Base-by-base conservation (phyloP, 2,113 vertebrate genomes). In the Lynx canadensis region DNA sequence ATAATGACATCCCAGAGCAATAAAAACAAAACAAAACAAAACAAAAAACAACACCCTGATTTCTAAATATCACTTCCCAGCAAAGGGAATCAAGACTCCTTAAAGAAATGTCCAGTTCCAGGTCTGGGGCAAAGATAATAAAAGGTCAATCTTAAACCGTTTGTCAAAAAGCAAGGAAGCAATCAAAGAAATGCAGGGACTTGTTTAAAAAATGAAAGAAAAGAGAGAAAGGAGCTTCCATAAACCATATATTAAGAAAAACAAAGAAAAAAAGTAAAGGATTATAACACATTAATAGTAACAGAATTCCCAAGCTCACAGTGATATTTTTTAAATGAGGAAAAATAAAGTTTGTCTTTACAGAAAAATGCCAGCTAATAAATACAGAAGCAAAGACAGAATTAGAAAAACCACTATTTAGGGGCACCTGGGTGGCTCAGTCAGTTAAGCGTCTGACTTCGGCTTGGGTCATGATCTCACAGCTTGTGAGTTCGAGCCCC, bases 301-400 rank as follows among this genome's bases (percentile, higher is more conserved):
- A 82, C 6, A 92, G 89, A 87, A 91, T 69, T 29, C 9, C 55
- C 23, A 94, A 45, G 23, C 73, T 92, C 27, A 50, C 29, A 41
- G 52, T 84, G 41, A 33, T 19, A 38, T 10, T 69, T 82, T 85
- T 21, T 6, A 66, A 79, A 65, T 18, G 50, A 33, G 10, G 52
- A 50, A 36, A 88, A 88, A 9, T 81, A 76, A 50, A 76, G 3
- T 63, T 78, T 4, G 60, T 79, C 78, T 94, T 92, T 79, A 79
- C 3, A 97, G 55, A 96, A 92, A 84, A 79, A 38, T 73, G 29
- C 5, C 19, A 94, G 41, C 29, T 71, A 88, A 38, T 79, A 74
- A 96, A 76, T 41, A 80, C 4, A 68, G 73, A 94, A 69, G 50
- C 66, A 88, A 89, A 84, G 52, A 89, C 15, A 57, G n/a, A 92